phyloP scores from a whole-genome alignment of 1,140 invertebrate genomes.

The Zaprionus capensis region DNA sequence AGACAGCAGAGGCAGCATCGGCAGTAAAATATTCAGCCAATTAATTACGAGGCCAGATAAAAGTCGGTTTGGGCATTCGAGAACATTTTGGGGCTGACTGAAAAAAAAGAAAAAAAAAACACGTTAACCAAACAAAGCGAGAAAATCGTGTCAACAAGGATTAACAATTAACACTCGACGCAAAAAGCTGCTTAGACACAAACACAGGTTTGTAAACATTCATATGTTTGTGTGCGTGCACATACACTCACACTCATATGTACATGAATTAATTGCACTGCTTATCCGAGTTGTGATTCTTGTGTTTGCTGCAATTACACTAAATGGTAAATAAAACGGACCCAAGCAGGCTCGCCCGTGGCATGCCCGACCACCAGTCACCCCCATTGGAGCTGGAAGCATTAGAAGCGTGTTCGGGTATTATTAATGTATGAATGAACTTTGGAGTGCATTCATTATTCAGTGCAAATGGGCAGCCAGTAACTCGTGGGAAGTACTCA shows the following conservation, averaged over 20 bases:
- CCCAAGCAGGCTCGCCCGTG: too few species aligned
- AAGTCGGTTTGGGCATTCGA: constrained; percentile 55
- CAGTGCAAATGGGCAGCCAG: neutral
- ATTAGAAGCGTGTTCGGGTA: neutral
- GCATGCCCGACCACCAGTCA: neutral
- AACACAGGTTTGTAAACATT: neutral
- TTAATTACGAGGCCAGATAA: constrained; percentile 77
- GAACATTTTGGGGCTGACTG: constrained; percentile 40
- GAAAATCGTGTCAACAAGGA: constrained; percentile 36
- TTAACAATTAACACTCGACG: constrained; percentile 41
- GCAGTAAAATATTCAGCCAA: constrained; percentile 68
- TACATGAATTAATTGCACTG: constrained; percentile 24
- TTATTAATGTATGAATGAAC: neutral
- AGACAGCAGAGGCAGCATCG: constrained; percentile 7
- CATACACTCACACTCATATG: constrained; percentile 1
- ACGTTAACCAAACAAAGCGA: constrained; percentile 21
- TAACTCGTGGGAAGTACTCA: neutral
- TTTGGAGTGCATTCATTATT: neutral
- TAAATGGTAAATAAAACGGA: neutral
- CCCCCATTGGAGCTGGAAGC: neutral
- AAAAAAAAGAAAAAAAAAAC: constrained; percentile 13
- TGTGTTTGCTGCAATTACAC: constrained; percentile 4
- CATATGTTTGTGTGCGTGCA: neutral
- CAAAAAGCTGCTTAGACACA: constrained; percentile 16
- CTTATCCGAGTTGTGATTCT: neutral